Evolutionary conservation across 2,113 vertebrate species (phyloP).

Genomic region (Hippotragus niger): DNA sequence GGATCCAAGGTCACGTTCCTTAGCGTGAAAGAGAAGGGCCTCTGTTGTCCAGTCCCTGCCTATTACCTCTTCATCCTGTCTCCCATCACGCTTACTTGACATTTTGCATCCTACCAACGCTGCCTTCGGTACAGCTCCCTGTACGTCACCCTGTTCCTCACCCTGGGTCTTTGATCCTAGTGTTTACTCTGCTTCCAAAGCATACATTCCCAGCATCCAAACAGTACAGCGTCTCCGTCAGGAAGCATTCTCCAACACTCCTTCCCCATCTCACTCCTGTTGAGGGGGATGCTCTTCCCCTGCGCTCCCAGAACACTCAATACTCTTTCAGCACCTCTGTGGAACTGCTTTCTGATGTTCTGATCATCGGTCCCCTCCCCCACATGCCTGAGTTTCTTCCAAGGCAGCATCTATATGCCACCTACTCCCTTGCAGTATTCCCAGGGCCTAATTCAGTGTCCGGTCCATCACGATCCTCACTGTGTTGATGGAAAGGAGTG

Average conservation of each 20-base stretch:
- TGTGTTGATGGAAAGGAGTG: background rate
- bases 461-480: background rate
- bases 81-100: fast-evolving
- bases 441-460: background rate
- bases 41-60: background rate
- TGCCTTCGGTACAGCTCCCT: background rate
- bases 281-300: background rate
- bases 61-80: background rate
- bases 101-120: background rate
- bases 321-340: fast-evolving
- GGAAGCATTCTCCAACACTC: background rate
- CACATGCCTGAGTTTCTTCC: background rate
- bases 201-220: background rate
- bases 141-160: too few relatives aligned
- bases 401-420: background rate
- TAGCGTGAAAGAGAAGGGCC: background rate
- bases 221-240: background rate
- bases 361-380: background rate
- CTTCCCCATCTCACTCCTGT: background rate
- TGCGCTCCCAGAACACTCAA: background rate
- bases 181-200: background rate
- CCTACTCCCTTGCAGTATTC: background rate
- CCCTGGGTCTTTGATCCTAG: background rate
- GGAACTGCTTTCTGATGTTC: background rate
- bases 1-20: fast-evolving